Base-by-base conservation (phyloP, 2,888 invertebrate genomes). In the Melipona beecheii region DNA sequence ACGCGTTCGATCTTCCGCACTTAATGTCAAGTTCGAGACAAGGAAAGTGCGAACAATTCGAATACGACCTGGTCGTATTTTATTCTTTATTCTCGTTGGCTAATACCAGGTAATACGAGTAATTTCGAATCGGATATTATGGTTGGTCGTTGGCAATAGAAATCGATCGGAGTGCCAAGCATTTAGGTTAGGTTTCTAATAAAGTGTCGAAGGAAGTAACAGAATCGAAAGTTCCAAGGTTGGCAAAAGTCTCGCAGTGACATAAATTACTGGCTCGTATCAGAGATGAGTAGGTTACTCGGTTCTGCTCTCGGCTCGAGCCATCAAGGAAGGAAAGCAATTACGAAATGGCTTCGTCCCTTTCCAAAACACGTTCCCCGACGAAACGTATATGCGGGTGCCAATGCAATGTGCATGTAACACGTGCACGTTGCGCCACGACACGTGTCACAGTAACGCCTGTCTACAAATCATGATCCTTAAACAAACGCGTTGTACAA, bases 261-360 rank as follows among this genome's bases (percentile, higher is more conserved):
- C 52, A 66, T 83, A 81, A 84, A 81, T 85, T 75, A 78, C 64
- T 43, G 58, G 21, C 24, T 65, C 50, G 64, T 72, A 50, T 56
- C 54, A 5, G 43, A 66, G 74, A 71, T 64, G 31, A 75, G 68
- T 36, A 49, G 27, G 60, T 43, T 58, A 56, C 71, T 54, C 24
- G 31, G 74, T 80, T 54, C 58, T 62, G 21, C 68, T 64, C 52
- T 52, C 4, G 15, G 69, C 54, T 70, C 24, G 19, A 73, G 27
- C 43, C 65, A 73, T 73, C 66, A 6, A 27, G 56, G 75, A 79
- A 77, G 76, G 58, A 68, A 86, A 82, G 75, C 79, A 85, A 85
- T 85, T 85, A 74, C 66, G 76, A 77, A 82, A 81, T 81, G 68
- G 78, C 76, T 62, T 74, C 73, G 78, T 68, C 74, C 72, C 73